Conservation (phyloP, 2,888 invertebrate genomes). For the Cheiracanthium punctorium region DNA sequence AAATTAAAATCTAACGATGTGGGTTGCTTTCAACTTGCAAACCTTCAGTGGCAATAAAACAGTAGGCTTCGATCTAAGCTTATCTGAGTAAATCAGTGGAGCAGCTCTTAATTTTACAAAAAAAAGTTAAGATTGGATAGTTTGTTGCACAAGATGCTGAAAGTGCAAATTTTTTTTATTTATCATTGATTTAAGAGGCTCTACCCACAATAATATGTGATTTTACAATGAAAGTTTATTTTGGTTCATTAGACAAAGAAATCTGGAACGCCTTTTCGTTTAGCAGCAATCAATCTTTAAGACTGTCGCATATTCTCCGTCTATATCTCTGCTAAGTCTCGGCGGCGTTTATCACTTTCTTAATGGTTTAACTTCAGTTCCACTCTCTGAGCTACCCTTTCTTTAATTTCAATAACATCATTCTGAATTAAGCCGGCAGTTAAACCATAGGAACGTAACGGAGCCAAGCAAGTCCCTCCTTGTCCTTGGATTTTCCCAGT, state of each 20-base stretch:
- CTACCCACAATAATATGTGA: too few species aligned
- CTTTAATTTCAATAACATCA: conserved; percentile 10
- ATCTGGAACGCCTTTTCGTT: background rate
- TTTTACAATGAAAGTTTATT: too few species aligned
- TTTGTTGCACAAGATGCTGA: too few species aligned
- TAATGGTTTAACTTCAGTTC: background rate
- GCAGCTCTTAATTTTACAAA: too few species aligned
- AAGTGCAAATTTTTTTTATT: too few species aligned
- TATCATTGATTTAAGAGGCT: too few species aligned
- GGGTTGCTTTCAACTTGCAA: too few species aligned
- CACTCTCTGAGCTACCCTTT: background rate
- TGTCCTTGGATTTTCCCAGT: conserved; percentile 1
- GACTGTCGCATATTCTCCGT: background rate
- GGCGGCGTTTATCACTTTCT: background rate
- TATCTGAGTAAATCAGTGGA: too few species aligned
- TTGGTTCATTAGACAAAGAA: background rate
- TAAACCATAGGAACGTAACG: background rate
- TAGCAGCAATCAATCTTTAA: background rate
- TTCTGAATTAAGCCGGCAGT: conserved; percentile 2
- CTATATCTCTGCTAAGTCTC: background rate
- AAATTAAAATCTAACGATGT: too few species aligned
- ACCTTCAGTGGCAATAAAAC: too few species aligned
- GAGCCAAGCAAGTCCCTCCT: background rate
- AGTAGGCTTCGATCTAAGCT: too few species aligned
- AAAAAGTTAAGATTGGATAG: too few species aligned